Conservation (phyloP, 2,888 invertebrate genomes). For the Euphydryas editha region DNA sequence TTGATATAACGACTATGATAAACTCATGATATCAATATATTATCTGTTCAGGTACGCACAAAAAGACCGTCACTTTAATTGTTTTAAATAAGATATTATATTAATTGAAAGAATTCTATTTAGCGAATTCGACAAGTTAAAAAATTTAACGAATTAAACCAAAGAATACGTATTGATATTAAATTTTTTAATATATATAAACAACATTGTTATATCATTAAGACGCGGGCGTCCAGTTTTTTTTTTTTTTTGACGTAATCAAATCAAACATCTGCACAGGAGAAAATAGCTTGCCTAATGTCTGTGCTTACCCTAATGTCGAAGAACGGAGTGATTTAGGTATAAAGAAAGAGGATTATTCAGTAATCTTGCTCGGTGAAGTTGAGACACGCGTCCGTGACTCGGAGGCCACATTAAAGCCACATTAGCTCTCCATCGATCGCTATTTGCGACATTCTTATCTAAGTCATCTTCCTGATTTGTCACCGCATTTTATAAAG, state of each 20-base stretch:
- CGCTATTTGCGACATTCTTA: slow-evolving; percentile 63
- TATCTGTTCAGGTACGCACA: neutral
- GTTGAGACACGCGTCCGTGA: slow-evolving; percentile 69
- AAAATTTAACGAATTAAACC: too few species aligned
- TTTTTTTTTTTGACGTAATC: neutral
- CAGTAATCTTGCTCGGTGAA: slow-evolving; percentile 68
- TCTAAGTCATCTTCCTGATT: slow-evolving; percentile 45
- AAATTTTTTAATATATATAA: too few species aligned
- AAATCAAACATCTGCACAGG: neutral
- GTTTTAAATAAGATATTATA: neutral
- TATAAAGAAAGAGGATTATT: slow-evolving; percentile 74
- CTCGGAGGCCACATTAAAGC: slow-evolving; percentile 68
- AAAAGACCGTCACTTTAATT: neutral
- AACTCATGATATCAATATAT: neutral
- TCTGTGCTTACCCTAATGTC: slow-evolving; percentile 38
- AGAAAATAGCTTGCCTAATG: slow-evolving; percentile 1
- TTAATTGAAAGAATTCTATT: too few species aligned
- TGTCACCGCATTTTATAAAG: slow-evolving; percentile 12
- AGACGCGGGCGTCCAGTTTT: too few species aligned
- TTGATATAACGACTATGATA: neutral
- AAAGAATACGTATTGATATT: too few species aligned
- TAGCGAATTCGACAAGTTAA: neutral
- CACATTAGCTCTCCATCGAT: slow-evolving; percentile 75
- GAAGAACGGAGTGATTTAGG: slow-evolving; percentile 62
- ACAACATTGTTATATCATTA: neutral